phyloP scores from a whole-genome alignment of 2,797 vertebrate species.

The Antrozous pallidus region DNA sequence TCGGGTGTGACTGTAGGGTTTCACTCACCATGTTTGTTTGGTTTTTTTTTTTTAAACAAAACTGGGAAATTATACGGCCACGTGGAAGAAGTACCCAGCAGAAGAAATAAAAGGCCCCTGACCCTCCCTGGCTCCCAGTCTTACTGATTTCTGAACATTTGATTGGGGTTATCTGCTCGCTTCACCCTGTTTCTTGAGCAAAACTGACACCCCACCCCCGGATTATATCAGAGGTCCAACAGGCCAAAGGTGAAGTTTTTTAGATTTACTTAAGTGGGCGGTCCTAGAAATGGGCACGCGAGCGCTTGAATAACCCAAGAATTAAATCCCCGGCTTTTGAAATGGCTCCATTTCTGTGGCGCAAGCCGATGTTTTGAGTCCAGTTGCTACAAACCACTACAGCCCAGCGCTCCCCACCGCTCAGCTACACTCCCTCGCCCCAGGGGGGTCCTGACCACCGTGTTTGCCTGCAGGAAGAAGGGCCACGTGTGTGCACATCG shows the following conservation, averaged over 20 bases:
- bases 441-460: too few species aligned
- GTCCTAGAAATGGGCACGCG: slow-evolving; percentile 36
- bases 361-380: neutral
- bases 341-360: neutral
- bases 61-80: neutral
- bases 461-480: neutral
- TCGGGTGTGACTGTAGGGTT: neutral
- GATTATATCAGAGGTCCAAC: neutral
- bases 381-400: rapidly evolving
- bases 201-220: neutral
- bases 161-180: neutral
- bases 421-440: rapidly evolving
- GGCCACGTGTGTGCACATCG: neutral
- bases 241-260: neutral
- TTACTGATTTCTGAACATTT: neutral
- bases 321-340: neutral
- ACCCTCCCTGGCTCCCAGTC: neutral
- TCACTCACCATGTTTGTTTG: neutral
- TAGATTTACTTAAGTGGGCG: neutral
- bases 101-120: neutral
- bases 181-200: neutral
- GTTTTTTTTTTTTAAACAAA: neutral
- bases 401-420: neutral
- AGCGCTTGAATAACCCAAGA: neutral
- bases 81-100: neutral